A percentile compares a stretch with the other conserved stretches of the same genome.
phyloP scores from a whole-genome alignment of 2,113 vertebrate genomes.

The Morone saxatilis region DNA sequence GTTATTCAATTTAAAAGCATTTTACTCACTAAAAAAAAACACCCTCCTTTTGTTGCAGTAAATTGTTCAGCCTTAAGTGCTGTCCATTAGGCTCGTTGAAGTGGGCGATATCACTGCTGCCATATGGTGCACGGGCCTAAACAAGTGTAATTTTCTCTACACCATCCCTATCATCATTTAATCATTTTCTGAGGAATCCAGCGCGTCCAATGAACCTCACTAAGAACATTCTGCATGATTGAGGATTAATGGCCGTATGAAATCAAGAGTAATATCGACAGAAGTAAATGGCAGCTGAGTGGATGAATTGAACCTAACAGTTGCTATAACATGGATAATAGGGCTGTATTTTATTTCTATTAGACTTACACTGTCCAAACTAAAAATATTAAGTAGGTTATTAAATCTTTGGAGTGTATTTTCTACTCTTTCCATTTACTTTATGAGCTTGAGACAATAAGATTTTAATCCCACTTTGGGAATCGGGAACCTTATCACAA shows the following conservation, averaged over 20 bases:
- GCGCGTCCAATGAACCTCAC: slow-evolving; percentile 21
- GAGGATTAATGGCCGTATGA: not conserved
- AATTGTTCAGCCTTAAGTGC: slow-evolving; percentile 27
- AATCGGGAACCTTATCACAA: slow-evolving; percentile 26
- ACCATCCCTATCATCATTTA: slow-evolving; percentile 4
- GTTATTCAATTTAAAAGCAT: slow-evolving; percentile 32
- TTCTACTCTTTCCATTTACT: not conserved
- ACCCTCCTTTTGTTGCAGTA: slow-evolving; percentile 16
- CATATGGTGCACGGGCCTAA: slow-evolving; percentile 34
- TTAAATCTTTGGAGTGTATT: not conserved
- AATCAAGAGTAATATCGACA: not conserved
- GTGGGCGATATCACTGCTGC: slow-evolving; percentile 39
- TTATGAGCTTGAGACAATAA: slow-evolving; percentile 2
- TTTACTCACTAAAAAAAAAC: slow-evolving; percentile 7
- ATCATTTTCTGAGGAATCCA: slow-evolving; percentile 21
- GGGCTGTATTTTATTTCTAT: not conserved
- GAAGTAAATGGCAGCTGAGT: not conserved
- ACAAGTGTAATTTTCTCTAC: slow-evolving; percentile 4
- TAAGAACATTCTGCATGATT: slow-evolving; percentile 1
- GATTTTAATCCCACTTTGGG: slow-evolving; percentile 15
- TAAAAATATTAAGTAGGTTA: slow-evolving; percentile 22
- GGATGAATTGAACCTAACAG: not conserved
- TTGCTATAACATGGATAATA: not conserved
- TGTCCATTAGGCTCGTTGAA: slow-evolving; percentile 29
- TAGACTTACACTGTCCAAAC: not conserved